phyloP scores from a whole-genome alignment of 1,140 invertebrate species.

The Spodoptera frugiperda region DNA sequence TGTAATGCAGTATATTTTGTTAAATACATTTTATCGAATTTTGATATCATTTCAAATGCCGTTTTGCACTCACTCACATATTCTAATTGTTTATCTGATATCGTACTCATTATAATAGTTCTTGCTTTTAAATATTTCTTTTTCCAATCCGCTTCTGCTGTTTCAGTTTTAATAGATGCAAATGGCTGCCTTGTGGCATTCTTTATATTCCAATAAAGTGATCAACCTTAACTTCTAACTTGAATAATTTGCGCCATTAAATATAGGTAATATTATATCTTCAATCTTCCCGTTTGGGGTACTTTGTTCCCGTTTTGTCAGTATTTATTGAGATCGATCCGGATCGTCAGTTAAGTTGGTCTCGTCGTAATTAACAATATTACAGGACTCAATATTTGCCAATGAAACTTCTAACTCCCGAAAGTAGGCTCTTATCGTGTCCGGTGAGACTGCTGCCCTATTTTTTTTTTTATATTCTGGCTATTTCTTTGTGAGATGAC shows the following conservation, averaged over 20 bases:
- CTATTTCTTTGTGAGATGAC: too few species aligned
- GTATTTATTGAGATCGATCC: too few species aligned
- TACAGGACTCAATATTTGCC: too few species aligned
- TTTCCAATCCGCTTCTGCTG: constrained; percentile 43
- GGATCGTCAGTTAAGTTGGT: too few species aligned
- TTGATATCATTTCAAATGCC: constrained; percentile 60
- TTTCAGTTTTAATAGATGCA: constrained; percentile 16
- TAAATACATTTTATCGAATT: constrained; percentile 67
- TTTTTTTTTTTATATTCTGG: too few species aligned
- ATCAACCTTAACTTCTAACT: constrained; percentile 65
- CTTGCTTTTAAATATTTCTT: constrained; percentile 61
- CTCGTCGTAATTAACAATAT: too few species aligned
- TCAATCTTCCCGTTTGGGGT: too few species aligned
- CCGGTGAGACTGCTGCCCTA: too few species aligned
- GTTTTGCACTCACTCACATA: constrained; percentile 58
- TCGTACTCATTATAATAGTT: constrained; percentile 63
- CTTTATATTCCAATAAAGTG: constrained; percentile 63
- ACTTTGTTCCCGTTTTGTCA: too few species aligned
- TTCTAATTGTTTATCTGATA: constrained; percentile 65
- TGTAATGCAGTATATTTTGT: constrained; percentile 65
- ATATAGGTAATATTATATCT: constrained; percentile 64
- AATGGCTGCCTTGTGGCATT: constrained; percentile 57
- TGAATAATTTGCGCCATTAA: constrained; percentile 66
- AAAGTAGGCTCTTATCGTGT: too few species aligned
- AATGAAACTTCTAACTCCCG: too few species aligned